Evolutionary conservation across 2,888 invertebrate genomes (phyloP), one percentile per base, ranked within the genome.

Genomic region (Cosmopolites sordidus): DNA sequence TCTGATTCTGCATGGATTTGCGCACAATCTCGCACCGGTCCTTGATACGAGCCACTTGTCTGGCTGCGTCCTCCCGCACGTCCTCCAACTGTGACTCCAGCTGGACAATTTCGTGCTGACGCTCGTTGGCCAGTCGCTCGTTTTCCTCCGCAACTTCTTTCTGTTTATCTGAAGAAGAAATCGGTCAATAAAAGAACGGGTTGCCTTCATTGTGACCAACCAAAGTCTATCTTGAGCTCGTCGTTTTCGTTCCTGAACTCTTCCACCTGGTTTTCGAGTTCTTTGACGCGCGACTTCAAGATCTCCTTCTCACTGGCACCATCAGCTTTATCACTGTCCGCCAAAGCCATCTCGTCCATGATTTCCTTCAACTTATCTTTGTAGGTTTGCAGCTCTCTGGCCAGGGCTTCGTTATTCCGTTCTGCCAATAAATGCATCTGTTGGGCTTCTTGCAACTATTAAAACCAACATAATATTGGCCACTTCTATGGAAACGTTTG

Each of bases 31-130:
- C 86, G 8, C 82, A 81, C 47, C 85, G 76, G 51, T 85, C 85
- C 61, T 83, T 83, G 18, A 83, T 81, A 11, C 84, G 76, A 1
- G 82, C 78, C 16, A 86, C 67, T 51, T 84, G 84, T 2, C 85
- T 70, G 0, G 85, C 83, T 0, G 84, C 83, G 65, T 86, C 86
- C 62, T 86, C 85, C 0, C 86, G 72, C 2, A 84, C 78, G 38
- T 80, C 76, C 62, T 86, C 85, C 43, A 86, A 70, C 67, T 84
- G 83, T 0, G 82, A 79, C 1, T 80, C 80, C 1, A 86, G 66
- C 64, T 83, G 82, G 0, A 81, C 80, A 51, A 83, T 81, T 67
- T 86, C 86, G 60, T 86, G 84, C 69, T 81, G 75, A 68, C 85
- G 85, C 68, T 84, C 83, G 49, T 84, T 83, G 1, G 83, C 72